Evolutionary conservation across 64 coral and sea anemone species (phyloP).

Genomic region (Exaiptasia diaphana): DNA sequence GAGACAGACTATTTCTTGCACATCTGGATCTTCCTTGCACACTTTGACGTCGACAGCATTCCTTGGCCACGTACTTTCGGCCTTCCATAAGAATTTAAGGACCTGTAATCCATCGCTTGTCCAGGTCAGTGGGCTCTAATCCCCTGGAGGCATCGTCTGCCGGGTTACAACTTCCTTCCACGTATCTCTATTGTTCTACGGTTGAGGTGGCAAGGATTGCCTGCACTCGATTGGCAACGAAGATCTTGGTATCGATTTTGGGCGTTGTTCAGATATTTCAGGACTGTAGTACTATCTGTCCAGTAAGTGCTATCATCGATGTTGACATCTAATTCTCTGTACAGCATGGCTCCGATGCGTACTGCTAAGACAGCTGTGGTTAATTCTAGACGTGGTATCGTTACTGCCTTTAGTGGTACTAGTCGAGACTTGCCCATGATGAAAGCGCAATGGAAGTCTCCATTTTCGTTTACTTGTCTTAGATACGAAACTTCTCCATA

Average conservation of each 20-base stretch:
- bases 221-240: conserved; percentile 36
- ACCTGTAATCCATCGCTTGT: neutral
- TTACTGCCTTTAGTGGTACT: neutral
- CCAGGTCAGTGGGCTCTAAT: neutral
- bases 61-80: neutral
- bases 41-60: neutral
- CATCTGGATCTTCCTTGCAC: neutral
- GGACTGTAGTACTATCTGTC: conserved; percentile 26
- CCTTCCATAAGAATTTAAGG: neutral
- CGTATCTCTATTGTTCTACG: neutral
- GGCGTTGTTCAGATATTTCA: neutral
- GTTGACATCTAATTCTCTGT: conserved; percentile 1
- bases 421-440: neutral
- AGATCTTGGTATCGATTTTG: conserved; percentile 9
- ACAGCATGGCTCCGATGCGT: neutral
- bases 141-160: neutral
- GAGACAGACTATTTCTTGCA: neutral
- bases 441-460: neutral
- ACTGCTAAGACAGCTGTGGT: neutral
- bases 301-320: conserved; percentile 11
- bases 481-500: neutral
- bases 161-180: neutral
- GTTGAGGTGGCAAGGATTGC: neutral
- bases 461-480: neutral
- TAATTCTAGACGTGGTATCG: neutral